Base-by-base conservation (phyloP, 2,113 vertebrate genomes). In the Ciconia maguari region DNA sequence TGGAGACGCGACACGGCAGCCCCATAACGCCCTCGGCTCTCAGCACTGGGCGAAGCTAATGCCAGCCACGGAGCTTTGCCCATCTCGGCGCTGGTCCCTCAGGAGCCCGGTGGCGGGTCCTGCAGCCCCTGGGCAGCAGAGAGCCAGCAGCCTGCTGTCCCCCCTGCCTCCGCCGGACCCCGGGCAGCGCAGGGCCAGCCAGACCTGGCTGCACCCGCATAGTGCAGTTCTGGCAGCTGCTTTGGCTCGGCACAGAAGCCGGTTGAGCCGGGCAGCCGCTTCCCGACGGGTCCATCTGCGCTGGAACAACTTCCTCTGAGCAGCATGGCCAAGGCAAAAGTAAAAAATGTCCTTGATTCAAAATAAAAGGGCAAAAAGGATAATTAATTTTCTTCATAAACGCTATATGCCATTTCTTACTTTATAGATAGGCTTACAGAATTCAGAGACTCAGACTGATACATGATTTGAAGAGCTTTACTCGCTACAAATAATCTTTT, bases 11-110 rank as follows among this genome's bases (percentile, higher is more conserved):
- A 5, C 3, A 0, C 1, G 55, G 60, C 66, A 49, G 62, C 57
- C 74, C 62, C 1, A 0, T 1, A 2, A 24, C 7, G 3, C 5
- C 16, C 51, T 57, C 16, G 0, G 16, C 75, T 22, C 49, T 2
- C n/a, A 13, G 76, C 25, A 1, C 46, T 1, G 4, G 30, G 32
- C 1, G 0, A 6, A 65, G 58, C 8, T 10, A 3, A 0, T 5
- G 57, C 51, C 57, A 16, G 1, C 10, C 87, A 6, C 4, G 3
- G 51, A 88, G 74, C 88, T 42, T 0, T 25, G 69, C 25, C 83
- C 83, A 2, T 2, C 21, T 1, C 1, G 0, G 48, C 1, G 4
- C 76, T 0, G 14, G 44, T 38, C 9, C 55, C 79, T 25, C 29
- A 0, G 2, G 48, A 65, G 44, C 44, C 25, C 6, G 10, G 42